Evolutionary conservation across 2,113 vertebrate species (phyloP), one percentile per base, ranked within the genome.

Genomic region (Chitala chitala): DNA sequence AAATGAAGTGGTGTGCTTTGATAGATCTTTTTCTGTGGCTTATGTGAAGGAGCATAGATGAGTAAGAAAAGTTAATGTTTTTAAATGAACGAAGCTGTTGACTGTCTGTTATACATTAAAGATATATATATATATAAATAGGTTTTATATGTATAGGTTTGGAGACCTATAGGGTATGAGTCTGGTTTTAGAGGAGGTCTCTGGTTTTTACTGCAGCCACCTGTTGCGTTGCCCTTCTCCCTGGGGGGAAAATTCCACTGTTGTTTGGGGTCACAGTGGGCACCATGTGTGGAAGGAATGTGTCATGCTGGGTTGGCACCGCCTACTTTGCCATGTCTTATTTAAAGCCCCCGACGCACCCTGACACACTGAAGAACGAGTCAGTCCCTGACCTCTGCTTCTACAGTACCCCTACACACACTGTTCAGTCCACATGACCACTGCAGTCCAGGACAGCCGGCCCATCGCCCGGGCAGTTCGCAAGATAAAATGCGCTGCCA

Each of bases 401-500:
- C 77, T 65, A 7, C n/a, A n/a, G n/a, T n/a, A n/a, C n/a, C n/a
- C 81, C 75, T 78, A 71, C 69, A 74, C 42, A 50, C 54, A 46
- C 7, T 17, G 44, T 31, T 17, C n/a, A 26, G 3, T 51, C 58
- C 73, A 6, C n/a, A 91, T 89, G 88, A 86, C 78, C 70, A 65
- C 46, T 68, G 15, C 65, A 3, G 59, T 70, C 75, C 9, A 77
- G 73, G 82, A 84, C 69, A 78, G 82, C 0, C 86, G 78, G 66
- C 48, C 85, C 0, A 84, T 87, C 53, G 83, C 82, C 50, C 76
- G 87, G 3, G 84, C 85, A 0, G 83, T 86, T 0, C 81, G 77
- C 56, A 92, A 89, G 77, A 83, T 92, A 33, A 84, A 82, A 71
- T 90, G 89, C 0, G 88, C 86, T 0, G 84, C 84, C 0, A 77